Evolutionary conservation across 1,140 invertebrate genomes (phyloP).

Genomic region (Temnothorax longispinosus): DNA sequence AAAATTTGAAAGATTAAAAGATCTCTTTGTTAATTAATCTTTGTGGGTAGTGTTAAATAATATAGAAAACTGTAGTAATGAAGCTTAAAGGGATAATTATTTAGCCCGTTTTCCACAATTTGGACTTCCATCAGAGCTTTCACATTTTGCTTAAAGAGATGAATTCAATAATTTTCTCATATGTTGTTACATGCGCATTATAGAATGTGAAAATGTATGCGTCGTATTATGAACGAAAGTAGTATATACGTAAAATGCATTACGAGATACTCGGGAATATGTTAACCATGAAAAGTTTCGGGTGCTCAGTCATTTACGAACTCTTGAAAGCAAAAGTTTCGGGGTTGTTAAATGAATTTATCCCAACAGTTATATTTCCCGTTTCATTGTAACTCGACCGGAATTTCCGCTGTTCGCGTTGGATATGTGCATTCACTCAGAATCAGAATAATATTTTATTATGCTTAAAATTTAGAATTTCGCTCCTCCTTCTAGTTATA

Average conservation of each 20-base stretch:
- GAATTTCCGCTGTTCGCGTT: background rate
- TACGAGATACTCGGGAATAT: conserved; percentile 36
- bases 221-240: background rate
- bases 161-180: background rate
- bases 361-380: conserved; percentile 5
- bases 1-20: background rate
- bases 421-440: background rate
- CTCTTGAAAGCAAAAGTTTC: conserved; percentile 49
- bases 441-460: conserved; percentile 17
- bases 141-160: background rate
- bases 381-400: background rate
- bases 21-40: background rate
- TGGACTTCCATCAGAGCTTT: no score
- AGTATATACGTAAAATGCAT: conserved; percentile 31
- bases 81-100: background rate
- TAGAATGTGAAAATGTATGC: background rate
- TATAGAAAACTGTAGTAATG: background rate
- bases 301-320: conserved; percentile 32
- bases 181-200: background rate
- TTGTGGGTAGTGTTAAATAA: background rate
- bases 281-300: conserved; percentile 49
- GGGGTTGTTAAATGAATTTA: conserved; percentile 14
- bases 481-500: background rate
- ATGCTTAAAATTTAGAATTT: background rate
- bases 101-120: no score